Percentiles rank a stretch among this genome's conserved stretches.
phyloP scores from a whole-genome alignment of 2,797 vertebrate genomes.

The Emydoidea blandingii region DNA sequence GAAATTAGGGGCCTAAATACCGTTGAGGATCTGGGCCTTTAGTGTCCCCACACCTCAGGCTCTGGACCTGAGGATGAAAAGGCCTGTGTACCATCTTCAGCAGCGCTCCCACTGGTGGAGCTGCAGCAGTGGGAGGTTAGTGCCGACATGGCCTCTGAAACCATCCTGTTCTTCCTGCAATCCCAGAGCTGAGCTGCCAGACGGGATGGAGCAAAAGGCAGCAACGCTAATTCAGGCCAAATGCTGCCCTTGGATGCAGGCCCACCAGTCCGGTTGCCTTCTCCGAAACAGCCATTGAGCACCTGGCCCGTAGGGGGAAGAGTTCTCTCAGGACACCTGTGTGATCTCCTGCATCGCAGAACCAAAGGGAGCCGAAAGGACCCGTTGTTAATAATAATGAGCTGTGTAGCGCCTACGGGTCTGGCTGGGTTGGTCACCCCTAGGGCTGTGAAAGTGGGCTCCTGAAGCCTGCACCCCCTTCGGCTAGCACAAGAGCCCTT shows the following conservation, averaged over 20 bases:
- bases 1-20: no score
- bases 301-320: not conserved
- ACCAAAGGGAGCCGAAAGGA: fast-evolving
- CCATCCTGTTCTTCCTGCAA: fast-evolving
- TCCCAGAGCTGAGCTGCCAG: not conserved
- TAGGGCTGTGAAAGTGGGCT: not conserved
- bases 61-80: no score
- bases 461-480: not conserved
- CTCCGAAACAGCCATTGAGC: not conserved
- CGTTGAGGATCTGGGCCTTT: no score
- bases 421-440: not conserved
- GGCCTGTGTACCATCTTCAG: no score
- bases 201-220: not conserved
- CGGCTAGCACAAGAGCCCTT: not conserved
- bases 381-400: not conserved
- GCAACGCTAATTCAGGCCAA: not conserved
- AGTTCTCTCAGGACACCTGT: not conserved
- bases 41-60: no score
- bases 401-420: not conserved
- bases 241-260: not conserved
- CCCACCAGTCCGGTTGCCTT: not conserved
- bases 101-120: not conserved
- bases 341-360: not conserved
- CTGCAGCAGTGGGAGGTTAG: not conserved
- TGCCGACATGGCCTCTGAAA: fast-evolving